phyloP scores from a whole-genome alignment of 2,888 invertebrate species.

The Formica aserva region DNA sequence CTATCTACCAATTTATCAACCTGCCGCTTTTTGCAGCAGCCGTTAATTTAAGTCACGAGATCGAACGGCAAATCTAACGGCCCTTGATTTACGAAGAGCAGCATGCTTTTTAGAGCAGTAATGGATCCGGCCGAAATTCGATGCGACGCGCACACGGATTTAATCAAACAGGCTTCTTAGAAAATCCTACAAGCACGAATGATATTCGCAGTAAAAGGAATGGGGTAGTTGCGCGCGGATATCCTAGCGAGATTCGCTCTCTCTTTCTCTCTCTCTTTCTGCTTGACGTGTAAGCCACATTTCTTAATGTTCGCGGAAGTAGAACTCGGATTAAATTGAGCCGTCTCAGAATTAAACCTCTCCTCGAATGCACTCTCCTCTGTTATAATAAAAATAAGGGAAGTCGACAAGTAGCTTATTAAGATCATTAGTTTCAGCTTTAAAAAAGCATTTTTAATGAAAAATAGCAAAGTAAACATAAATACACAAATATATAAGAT shows the following conservation, averaged over 20 bases:
- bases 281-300: constrained; percentile 14
- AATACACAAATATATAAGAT: neutral
- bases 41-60: constrained; percentile 49
- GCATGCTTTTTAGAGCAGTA: constrained; percentile 34
- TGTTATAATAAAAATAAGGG: neutral
- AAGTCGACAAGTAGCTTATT: neutral
- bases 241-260: constrained; percentile 11
- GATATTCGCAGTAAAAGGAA: constrained; percentile 21
- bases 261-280: neutral
- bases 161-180: constrained; percentile 44
- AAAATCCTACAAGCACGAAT: constrained; percentile 37
- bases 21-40: constrained; percentile 32
- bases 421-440: neutral
- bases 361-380: neutral
- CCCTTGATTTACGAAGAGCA: constrained; percentile 50
- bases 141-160: constrained; percentile 36
- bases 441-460: neutral
- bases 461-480: neutral
- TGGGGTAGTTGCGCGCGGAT: neutral
- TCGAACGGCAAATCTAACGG: constrained; percentile 53
- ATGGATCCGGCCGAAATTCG: constrained; percentile 39
- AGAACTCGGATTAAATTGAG: constrained; percentile 72
- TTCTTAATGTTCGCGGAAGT: constrained; percentile 16
- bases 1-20: constrained; percentile 48
- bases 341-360: constrained; percentile 69